These are phyloP conservation scores for Dendrophyllia cribrosa DNA, from an alignment of 64 coral and sea anemone genomes.

Conservation along the genomic window DNA sequence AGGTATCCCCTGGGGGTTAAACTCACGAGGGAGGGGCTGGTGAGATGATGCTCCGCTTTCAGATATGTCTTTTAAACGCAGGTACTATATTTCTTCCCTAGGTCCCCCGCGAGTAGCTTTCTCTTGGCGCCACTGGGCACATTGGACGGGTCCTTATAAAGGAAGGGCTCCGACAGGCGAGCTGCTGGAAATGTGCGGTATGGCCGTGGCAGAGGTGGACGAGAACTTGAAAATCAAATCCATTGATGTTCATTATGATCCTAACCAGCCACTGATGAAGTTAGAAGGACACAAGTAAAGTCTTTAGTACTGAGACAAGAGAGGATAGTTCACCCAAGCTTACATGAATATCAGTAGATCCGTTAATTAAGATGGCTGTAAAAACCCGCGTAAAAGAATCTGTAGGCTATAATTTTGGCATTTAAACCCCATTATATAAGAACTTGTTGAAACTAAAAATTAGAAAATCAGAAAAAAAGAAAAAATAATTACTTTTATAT, in stretches of 20 bases:
- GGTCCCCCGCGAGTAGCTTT: constrained; percentile 70
- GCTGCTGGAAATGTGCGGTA: constrained; percentile 59
- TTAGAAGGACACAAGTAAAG: constrained; percentile 43
- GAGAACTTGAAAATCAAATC: constrained; percentile 82
- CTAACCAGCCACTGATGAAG: constrained; percentile 76
- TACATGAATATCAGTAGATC: too few relatives aligned
- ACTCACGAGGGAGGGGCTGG: too few relatives aligned
- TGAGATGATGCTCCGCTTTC: background rate
- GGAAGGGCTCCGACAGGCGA: constrained; percentile 62
- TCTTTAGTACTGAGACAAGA: background rate
- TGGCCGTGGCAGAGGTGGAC: constrained; percentile 74
- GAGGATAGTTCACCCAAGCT: too few relatives aligned
- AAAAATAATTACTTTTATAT: too few relatives aligned
- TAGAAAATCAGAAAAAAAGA: too few relatives aligned
- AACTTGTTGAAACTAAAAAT: too few relatives aligned
- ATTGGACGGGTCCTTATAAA: constrained; percentile 80
- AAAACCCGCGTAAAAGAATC: too few relatives aligned
- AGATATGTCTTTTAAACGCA: background rate
- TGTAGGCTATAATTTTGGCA: too few relatives aligned
- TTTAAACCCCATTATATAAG: too few relatives aligned
- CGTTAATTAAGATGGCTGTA: too few relatives aligned
- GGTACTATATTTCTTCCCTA: background rate
- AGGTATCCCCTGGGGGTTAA: too few relatives aligned
- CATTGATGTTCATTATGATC: constrained; percentile 69
- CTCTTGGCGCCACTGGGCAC: constrained; percentile 84